Conservation (phyloP, 2,797 vertebrate genomes). For the Spondyliosoma cantharus region DNA sequence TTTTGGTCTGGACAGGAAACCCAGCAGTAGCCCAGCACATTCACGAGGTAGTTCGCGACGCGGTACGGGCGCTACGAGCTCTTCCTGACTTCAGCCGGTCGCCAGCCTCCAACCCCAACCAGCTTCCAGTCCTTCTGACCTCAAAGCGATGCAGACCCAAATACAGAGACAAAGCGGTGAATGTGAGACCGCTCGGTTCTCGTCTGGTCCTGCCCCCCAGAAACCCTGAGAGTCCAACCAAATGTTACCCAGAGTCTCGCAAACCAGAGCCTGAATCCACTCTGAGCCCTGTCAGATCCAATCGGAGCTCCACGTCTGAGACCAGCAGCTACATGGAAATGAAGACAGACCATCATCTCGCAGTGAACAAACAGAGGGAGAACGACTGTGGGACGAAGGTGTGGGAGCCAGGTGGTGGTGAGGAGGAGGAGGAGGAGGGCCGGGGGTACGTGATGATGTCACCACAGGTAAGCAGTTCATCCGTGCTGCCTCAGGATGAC, state of each 20-base stretch:
- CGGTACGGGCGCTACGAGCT: constrained; percentile 44
- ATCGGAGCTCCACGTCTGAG: constrained; percentile 1
- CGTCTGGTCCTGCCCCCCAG: background rate
- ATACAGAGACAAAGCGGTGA: constrained; percentile 51
- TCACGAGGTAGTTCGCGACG: constrained; percentile 69
- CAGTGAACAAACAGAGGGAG: background rate
- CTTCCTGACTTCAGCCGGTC: constrained; percentile 75
- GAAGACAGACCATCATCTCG: constrained; percentile 23
- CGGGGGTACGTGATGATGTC: constrained; percentile 81
- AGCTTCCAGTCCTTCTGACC: constrained; percentile 32
- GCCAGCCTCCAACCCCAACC: constrained; percentile 48
- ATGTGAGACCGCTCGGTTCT: background rate
- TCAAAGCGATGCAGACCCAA: constrained; percentile 68
- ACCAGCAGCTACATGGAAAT: constrained; percentile 51
- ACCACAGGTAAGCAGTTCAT: constrained; percentile 48
- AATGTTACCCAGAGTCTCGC: background rate
- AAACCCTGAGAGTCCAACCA: constrained; percentile 27
- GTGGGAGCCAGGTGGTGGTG: background rate
- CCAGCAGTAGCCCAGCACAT: constrained; percentile 66
- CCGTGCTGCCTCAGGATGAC: constrained; percentile 59
- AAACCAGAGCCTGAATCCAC: background rate
- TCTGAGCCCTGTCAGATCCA: constrained; percentile 1
- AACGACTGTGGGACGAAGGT: background rate
- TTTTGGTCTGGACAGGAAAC: constrained; percentile 42
- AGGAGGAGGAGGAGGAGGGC: constrained; percentile 21